phyloP scores from a whole-genome alignment of 2,113 vertebrate genomes.

The Sinocyclocheilus anophthalmus region DNA sequence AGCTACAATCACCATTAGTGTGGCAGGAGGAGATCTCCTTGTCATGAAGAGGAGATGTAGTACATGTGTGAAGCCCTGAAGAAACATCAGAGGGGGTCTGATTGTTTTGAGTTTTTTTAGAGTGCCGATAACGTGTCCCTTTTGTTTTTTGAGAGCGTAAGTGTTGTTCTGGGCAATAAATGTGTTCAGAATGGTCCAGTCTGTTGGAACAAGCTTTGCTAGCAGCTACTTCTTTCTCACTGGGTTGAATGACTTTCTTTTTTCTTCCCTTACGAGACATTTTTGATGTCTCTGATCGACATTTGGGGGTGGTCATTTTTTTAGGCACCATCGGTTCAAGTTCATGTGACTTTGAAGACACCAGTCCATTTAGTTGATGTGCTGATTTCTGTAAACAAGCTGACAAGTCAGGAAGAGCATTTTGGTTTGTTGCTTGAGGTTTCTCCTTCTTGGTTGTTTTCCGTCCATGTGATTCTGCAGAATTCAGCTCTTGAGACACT shows the following conservation, averaged over 20 bases:
- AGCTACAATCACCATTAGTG: not conserved
- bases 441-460: not conserved
- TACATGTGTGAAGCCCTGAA: conserved; percentile 4
- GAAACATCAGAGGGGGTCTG: not conserved
- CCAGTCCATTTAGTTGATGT: not conserved
- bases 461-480: not conserved
- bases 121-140: not conserved
- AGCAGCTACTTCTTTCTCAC: conserved; percentile 8
- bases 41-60: conserved; percentile 23
- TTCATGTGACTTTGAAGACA: not conserved
- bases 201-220: not conserved
- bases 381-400: not conserved
- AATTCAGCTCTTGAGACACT: not conserved
- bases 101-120: not conserved
- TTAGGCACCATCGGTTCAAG: not conserved
- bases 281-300: not conserved
- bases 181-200: not conserved
- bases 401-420: not conserved
- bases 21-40: not conserved
- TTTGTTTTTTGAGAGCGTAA: not conserved
- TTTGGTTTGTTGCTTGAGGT: conserved; percentile 38
- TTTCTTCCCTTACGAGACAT: not conserved
- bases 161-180: not conserved
- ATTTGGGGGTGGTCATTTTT: not conserved
- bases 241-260: not conserved